phyloP scores from a whole-genome alignment of 2,888 invertebrate genomes.

The Tryphoninae sp. region DNA sequence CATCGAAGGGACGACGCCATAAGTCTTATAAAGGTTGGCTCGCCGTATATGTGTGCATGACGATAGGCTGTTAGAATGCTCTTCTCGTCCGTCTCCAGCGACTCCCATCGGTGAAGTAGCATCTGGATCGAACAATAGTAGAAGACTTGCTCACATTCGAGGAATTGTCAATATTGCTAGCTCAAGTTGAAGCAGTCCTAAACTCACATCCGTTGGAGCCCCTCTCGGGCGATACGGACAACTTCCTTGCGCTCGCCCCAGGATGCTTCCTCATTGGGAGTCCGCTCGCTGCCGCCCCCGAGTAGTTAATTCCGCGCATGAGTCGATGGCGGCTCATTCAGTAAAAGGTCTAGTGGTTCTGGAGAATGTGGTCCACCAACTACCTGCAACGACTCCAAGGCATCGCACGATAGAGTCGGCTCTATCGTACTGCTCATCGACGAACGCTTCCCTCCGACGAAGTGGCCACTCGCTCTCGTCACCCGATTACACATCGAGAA shows the following conservation, averaged over 20 bases:
- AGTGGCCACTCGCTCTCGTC: conserved; percentile 23
- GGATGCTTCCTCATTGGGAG: conserved; percentile 72
- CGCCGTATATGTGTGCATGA: no score
- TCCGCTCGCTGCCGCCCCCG: conserved; percentile 63
- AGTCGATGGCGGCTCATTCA: conserved; percentile 64
- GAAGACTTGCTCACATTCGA: conserved; percentile 64
- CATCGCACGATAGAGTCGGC: conserved; percentile 30
- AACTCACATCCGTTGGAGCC: conserved; percentile 70
- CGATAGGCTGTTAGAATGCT: conserved; percentile 50
- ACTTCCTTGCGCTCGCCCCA: conserved; percentile 67
- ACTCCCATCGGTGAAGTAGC: no score
- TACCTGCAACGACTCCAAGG: conserved; percentile 27
- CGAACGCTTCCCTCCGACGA: conserved; percentile 43
- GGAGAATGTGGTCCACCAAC: neutral
- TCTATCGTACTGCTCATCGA: conserved; percentile 46
- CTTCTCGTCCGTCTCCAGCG: neutral
- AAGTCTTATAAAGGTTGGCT: conserved; percentile 49
- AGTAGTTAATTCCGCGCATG: conserved; percentile 60
- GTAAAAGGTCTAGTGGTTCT: conserved; percentile 35
- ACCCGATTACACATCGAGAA: no score
- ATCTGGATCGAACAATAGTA: conserved; percentile 10
- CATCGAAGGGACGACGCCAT: conserved; percentile 37
- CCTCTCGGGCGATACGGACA: conserved; percentile 63
- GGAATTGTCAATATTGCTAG: conserved; percentile 67
- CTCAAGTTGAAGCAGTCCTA: conserved; percentile 67